Conservation (phyloP, 2,888 invertebrate species). For the Synergus japonicus region DNA sequence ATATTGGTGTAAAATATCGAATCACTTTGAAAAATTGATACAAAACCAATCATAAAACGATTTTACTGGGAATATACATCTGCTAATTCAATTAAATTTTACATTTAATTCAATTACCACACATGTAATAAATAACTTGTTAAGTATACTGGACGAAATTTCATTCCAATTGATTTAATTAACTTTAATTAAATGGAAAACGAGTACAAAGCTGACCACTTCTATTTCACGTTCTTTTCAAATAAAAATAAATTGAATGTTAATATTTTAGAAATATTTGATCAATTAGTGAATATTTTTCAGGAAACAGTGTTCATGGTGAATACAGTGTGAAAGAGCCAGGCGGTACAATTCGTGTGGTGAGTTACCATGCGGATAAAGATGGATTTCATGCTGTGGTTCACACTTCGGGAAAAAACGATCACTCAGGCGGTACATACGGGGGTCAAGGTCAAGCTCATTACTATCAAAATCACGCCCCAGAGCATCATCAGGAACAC, state of each 20-base stretch:
- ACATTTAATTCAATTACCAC: no score
- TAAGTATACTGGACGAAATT: no score
- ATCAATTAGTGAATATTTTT: neutral
- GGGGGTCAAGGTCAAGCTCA: constrained; percentile 62
- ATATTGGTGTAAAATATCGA: no score
- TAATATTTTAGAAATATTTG: neutral
- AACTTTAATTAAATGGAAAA: no score
- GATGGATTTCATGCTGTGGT: constrained; percentile 76
- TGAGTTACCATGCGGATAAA: constrained; percentile 73
- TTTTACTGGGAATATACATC: no score
- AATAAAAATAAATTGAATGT: neutral
- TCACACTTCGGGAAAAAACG: constrained; percentile 72
- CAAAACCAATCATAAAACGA: no score
- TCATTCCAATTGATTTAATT: no score
- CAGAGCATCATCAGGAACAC: constrained; percentile 31
- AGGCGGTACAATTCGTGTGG: constrained; percentile 72
- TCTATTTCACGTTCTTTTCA: no score
- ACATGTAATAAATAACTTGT: no score
- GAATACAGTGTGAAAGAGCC: constrained; percentile 76
- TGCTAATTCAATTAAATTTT: no score
- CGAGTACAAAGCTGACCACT: neutral
- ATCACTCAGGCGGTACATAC: constrained; percentile 71
- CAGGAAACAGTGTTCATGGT: constrained; percentile 71
- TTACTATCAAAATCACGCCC: constrained; percentile 46
- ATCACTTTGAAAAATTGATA: no score